Evolutionary conservation across 2,888 invertebrate species (phyloP).

Genomic region (Hydroisotoma schaefferi): DNA sequence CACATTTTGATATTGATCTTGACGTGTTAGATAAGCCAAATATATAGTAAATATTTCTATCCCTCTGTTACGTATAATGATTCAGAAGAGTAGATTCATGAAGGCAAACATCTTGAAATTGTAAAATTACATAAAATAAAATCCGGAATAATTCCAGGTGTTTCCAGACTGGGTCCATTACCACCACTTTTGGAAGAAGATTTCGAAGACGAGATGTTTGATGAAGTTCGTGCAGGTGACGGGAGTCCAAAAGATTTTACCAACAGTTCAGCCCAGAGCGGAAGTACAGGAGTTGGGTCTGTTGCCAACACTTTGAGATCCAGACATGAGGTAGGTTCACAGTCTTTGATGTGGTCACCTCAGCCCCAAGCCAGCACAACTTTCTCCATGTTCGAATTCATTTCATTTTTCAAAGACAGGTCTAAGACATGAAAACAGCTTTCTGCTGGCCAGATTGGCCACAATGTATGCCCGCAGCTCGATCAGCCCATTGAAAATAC

Average conservation of each 20-base stretch:
- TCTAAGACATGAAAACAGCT: constrained; percentile 46
- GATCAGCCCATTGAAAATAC: constrained; percentile 47
- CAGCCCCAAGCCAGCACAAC: constrained; percentile 3
- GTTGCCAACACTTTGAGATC: constrained; percentile 11
- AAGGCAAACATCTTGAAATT: background rate
- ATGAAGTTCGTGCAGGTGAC: constrained; percentile 30
- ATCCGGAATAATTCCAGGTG: constrained; percentile 33
- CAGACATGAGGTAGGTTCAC: constrained; percentile 31
- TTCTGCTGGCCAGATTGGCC: constrained; percentile 46
- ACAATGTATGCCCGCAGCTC: constrained; percentile 48
- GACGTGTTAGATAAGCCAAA: too few species aligned
- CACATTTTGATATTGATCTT: too few species aligned
- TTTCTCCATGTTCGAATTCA: constrained; percentile 22
- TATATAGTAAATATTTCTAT: too few species aligned
- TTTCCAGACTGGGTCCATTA: constrained; percentile 46
- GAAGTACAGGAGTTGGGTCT: constrained; percentile 2
- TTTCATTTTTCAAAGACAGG: constrained; percentile 39
- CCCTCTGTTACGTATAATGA: too few species aligned
- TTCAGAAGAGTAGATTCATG: too few species aligned
- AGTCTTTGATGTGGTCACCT: constrained; percentile 7
- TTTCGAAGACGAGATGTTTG: constrained; percentile 47
- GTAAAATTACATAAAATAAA: background rate
- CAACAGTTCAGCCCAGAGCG: constrained; percentile 12
- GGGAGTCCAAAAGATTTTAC: constrained; percentile 23
- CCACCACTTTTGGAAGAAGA: constrained; percentile 47